Base-by-base conservation (phyloP, 2,888 invertebrate genomes). In the Ectemnius continuus region DNA sequence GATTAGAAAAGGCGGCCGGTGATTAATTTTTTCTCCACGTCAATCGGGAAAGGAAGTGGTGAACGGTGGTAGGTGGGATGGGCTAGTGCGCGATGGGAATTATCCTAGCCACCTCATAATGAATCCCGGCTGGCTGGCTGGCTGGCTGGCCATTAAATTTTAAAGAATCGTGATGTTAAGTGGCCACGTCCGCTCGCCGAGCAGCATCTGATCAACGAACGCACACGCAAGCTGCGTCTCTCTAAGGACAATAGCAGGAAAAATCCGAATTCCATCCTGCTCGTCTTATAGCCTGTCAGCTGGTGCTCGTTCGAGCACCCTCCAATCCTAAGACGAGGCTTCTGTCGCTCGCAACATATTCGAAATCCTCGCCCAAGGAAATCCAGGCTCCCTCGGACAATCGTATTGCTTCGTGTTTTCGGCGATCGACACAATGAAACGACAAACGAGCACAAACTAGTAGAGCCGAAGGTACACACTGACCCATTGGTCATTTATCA, bases 361-460 rank as follows among this genome's bases (percentile, higher is more conserved):
- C 61, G 6, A 61, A 60, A 58, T 61, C 47, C 61, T 23, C 61
- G 36, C 16, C 52, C 0, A 52, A 52, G 4, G 52, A 52, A 52
- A 14, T 23, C 14, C 16, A 45, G 56, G 28, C 68, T n/a, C n/a
- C 73, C 73, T 70, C 73, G 52, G 56, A 52, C 60, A 48, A 61
- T 61, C 58, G 36, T 48, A 48, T 73, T 73, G 63, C 52, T 65
- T 69, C 84, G 80, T 81, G 79, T 83, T 83, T 83, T 84, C 84
- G 61, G 72, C 75, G 64, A 81, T 83, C 86, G 77, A 81, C 83
- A 88, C 86, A 87, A 87, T 82, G 83, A 70, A 70, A 72, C 79
- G 82, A 88, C 88, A 87, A 88, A 85, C 85, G 80, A 85, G 82
- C 62, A 85, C 85, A 82, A 69, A 69, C 73, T 69, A 70, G n/a